Evolutionary conservation across 1,140 invertebrate genomes (phyloP).

Genomic region (Apis laboriosa): DNA sequence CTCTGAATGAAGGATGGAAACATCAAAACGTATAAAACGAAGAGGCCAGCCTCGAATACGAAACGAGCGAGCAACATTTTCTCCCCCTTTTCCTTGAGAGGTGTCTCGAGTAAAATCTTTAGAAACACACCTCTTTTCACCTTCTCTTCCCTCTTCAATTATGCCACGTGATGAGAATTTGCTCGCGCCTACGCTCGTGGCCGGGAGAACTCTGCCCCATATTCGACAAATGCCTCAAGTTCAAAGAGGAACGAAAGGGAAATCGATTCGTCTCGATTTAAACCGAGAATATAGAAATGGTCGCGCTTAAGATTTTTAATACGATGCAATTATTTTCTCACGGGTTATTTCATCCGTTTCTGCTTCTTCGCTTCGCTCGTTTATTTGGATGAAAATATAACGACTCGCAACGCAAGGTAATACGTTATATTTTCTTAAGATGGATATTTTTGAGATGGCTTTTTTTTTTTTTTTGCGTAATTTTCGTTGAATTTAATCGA

Average conservation of each 20-base stretch:
- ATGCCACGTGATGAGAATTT: slow-evolving; percentile 16
- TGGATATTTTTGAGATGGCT: not conserved
- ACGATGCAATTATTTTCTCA: slow-evolving; percentile 1
- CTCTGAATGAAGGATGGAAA: not conserved
- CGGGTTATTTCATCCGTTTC: not conserved
- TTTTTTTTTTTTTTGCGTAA: not conserved
- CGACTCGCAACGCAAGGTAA: not conserved
- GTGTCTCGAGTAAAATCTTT: not conserved
- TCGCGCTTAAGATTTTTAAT: not conserved
- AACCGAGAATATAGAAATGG: too few species aligned
- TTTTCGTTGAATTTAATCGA: too few species aligned
- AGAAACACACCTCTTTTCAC: not conserved
- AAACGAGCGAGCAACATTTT: not conserved
- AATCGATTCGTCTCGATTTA: not conserved
- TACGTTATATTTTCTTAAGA: not conserved
- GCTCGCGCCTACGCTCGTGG: not conserved
- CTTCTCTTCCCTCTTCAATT: not conserved
- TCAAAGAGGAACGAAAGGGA: not conserved
- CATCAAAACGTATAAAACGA: slow-evolving; percentile 6
- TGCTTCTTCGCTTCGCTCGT: too few species aligned
- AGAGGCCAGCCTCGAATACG: not conserved
- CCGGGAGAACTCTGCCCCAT: not conserved
- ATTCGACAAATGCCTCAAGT: not conserved
- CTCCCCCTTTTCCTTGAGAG: too few species aligned
- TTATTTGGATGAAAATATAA: not conserved